A percentile compares a stretch with the other conserved stretches of the same genome.
Conservation (phyloP, 1,140 invertebrate genomes). For the Drosophila lacteicornis region DNA sequence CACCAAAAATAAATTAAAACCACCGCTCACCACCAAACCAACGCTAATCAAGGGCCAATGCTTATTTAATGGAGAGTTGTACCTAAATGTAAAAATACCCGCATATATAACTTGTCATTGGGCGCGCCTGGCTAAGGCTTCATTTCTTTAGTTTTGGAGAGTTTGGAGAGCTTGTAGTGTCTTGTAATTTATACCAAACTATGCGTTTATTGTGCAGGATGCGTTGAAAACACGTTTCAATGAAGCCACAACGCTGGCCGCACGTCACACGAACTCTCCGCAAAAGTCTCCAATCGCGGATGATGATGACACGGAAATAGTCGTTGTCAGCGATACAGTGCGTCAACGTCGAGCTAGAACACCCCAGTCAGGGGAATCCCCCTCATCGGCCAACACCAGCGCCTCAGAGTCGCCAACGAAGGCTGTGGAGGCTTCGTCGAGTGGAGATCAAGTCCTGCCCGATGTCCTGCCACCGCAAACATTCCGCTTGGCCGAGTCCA, state of each 20-base stretch:
- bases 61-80: constrained; percentile 45
- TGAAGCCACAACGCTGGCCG: constrained; percentile 54
- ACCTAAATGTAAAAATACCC: constrained; percentile 37
- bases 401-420: constrained; percentile 31
- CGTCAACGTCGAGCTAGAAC: constrained; percentile 80
- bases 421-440: neutral
- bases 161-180: constrained; percentile 23
- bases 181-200: constrained; percentile 45
- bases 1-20: constrained; percentile 30
- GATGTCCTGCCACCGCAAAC: constrained; percentile 85
- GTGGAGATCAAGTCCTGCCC: constrained; percentile 62
- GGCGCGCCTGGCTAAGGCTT: constrained; percentile 8
- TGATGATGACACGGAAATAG: constrained; percentile 81
- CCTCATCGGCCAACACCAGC: constrained; percentile 36
- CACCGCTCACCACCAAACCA: constrained; percentile 53
- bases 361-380: constrained; percentile 60
- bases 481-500: constrained; percentile 88
- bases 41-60: constrained; percentile 57
- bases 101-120: constrained; percentile 9
- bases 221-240: constrained; percentile 69
- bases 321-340: constrained; percentile 84
- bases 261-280: constrained; percentile 14
- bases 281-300: constrained; percentile 23
- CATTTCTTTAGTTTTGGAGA: constrained; percentile 29
- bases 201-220: constrained; percentile 71